Evolutionary conservation across 2,113 vertebrate species (phyloP).

Genomic region (Tupaia tana): DNA sequence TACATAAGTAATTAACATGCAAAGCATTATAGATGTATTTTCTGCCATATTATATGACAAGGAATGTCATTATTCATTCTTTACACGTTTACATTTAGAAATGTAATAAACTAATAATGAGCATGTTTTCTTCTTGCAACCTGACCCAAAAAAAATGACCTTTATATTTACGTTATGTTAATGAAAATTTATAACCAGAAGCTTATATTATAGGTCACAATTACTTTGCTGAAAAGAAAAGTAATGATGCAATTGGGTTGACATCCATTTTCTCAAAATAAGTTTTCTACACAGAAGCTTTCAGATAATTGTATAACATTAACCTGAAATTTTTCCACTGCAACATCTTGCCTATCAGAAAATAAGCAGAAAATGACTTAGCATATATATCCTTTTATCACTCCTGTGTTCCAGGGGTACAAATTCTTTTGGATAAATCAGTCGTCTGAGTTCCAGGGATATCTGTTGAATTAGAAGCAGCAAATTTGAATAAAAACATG

Average conservation of each 20-base stretch:
- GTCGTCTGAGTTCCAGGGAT: conserved; percentile 14
- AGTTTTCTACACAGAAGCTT: conserved; percentile 28
- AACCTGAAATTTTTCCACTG: not conserved
- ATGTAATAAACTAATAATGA: conserved; percentile 29
- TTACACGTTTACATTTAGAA: conserved; percentile 45
- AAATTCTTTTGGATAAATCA: not conserved
- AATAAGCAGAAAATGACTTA: not conserved
- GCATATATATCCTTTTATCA: not conserved
- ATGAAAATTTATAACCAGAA: conserved; percentile 48
- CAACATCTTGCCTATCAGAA: not conserved
- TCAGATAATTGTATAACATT: conserved; percentile 22
- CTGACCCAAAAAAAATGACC: conserved; percentile 28
- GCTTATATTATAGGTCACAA: conserved; percentile 12
- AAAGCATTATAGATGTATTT: conserved; percentile 23
- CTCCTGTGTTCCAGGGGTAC: not conserved
- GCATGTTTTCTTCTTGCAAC: conserved; percentile 53
- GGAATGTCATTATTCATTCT: conserved; percentile 25
- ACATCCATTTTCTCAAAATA: conserved; percentile 59
- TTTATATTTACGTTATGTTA: conserved; percentile 37
- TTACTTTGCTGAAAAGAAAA: conserved; percentile 60
- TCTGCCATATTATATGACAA: not conserved
- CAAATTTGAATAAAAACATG: not conserved
- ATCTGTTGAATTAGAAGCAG: not conserved
- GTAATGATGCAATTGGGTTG: conserved; percentile 54
- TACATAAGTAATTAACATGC: conserved; percentile 52